Evolutionary conservation across 1,140 invertebrate species (phyloP).

Genomic region (Eciton burchellii): DNA sequence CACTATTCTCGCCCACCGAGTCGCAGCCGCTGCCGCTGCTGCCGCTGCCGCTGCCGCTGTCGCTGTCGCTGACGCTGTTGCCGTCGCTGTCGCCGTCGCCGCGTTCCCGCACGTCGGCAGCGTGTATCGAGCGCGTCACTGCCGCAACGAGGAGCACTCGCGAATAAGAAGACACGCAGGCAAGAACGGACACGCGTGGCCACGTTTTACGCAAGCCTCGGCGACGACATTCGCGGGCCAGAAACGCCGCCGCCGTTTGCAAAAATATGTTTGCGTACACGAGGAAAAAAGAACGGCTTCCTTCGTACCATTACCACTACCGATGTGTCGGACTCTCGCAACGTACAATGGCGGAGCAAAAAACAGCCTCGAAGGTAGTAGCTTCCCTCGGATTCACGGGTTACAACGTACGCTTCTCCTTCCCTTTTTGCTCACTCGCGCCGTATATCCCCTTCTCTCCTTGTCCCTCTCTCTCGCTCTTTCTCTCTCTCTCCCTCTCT

Average conservation of each 20-base stretch:
- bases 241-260: slow-evolving; percentile 23
- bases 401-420: slow-evolving; percentile 47
- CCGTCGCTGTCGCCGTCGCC: too few species aligned
- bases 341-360: slow-evolving; percentile 78
- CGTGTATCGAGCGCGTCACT: slow-evolving; percentile 47
- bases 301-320: slow-evolving; percentile 53
- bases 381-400: slow-evolving; percentile 68
- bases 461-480: not conserved
- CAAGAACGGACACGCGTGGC: too few species aligned
- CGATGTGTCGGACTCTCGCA: slow-evolving; percentile 17
- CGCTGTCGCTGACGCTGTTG: too few species aligned
- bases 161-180: too few species aligned
- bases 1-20: slow-evolving; percentile 20
- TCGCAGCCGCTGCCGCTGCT: slow-evolving; percentile 6
- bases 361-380: slow-evolving; percentile 68
- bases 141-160: too few species aligned
- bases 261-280: slow-evolving; percentile 33
- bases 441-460: not conserved
- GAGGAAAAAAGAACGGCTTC: slow-evolving; percentile 59
- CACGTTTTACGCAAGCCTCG: too few species aligned
- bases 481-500: slow-evolving; percentile 16
- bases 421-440: slow-evolving; percentile 38
- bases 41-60: too few species aligned
- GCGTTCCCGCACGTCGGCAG: too few species aligned
- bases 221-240: too few species aligned